A percentile compares a stretch with the other conserved stretches of the same genome.
phyloP scores from a whole-genome alignment of 2,888 invertebrate genomes.

The Maniola hyperantus region DNA sequence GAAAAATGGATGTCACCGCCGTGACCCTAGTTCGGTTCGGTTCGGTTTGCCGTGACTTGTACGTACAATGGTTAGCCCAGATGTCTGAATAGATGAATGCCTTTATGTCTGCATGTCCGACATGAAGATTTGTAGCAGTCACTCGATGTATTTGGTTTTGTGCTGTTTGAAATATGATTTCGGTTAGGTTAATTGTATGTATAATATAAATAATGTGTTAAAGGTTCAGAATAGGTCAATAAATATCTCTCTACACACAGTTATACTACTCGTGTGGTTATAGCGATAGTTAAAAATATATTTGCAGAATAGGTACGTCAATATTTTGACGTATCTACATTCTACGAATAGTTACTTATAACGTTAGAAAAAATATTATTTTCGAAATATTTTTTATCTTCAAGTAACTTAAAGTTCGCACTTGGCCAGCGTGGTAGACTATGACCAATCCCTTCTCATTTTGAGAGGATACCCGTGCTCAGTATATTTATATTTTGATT shows the following conservation, averaged over 20 bases:
- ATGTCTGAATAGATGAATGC: conserved; percentile 31
- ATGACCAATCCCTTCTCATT: too few relatives aligned
- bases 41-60: conserved; percentile 39
- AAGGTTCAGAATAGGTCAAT: neutral
- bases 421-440: too few relatives aligned
- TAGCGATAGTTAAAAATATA: too few relatives aligned
- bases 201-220: neutral
- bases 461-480: too few relatives aligned
- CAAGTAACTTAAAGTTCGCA: too few relatives aligned
- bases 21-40: conserved; percentile 52
- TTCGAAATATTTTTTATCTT: too few relatives aligned
- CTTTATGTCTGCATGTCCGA: conserved; percentile 19
- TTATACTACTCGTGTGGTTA: too few relatives aligned
- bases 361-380: too few relatives aligned
- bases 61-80: conserved; percentile 37
- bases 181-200: neutral
- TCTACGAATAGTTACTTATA: too few relatives aligned
- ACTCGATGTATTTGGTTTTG: conserved; percentile 2
- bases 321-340: too few relatives aligned
- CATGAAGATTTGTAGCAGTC: conserved; percentile 20
- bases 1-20: conserved; percentile 68
- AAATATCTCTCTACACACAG: neutral
- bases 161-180: conserved; percentile 1
- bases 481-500: too few relatives aligned
- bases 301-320: too few relatives aligned